These are phyloP conservation scores for Paragorgia papillata DNA, from an alignment of 92 coral and sea anemone species.

Conservation along the genomic window DNA sequence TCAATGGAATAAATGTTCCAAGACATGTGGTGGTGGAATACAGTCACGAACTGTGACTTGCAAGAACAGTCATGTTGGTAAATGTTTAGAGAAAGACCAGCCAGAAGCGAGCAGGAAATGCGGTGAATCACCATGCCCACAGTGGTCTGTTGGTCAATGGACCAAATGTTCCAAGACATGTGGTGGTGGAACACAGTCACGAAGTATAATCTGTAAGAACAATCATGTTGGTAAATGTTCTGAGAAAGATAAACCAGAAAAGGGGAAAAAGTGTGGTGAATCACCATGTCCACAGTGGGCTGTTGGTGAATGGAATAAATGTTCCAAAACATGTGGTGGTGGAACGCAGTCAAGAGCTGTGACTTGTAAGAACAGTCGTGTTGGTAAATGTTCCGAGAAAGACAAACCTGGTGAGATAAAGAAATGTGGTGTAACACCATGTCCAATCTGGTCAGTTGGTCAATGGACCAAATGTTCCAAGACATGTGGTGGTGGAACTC, in stretches of 20 bases:
- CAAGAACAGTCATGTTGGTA: constrained; percentile 56
- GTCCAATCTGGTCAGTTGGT: constrained; percentile 42
- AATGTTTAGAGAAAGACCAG: constrained; percentile 41
- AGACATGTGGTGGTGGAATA: constrained; percentile 60
- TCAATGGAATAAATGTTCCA: constrained; percentile 49
- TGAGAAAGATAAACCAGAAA: neutral
- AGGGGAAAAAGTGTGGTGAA: constrained; percentile 12
- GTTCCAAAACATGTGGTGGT: constrained; percentile 53
- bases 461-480: constrained; percentile 44
- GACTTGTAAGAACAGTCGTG: constrained; percentile 20
- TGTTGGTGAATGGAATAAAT: constrained; percentile 33
- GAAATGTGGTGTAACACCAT: constrained; percentile 40
- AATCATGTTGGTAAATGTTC: constrained; percentile 36
- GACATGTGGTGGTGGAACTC: constrained; percentile 54
- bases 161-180: constrained; percentile 48
- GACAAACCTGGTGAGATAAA: neutral
- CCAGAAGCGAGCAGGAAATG: constrained; percentile 30
- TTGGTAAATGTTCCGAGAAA: constrained; percentile 21
- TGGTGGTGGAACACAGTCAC: constrained; percentile 47
- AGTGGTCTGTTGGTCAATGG: constrained; percentile 46
- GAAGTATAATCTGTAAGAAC: constrained; percentile 24
- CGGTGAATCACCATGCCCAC: constrained; percentile 50
- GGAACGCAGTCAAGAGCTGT: constrained; percentile 43
- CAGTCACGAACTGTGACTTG: constrained; percentile 53
- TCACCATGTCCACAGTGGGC: constrained; percentile 33